Percentiles rank a stretch among this genome's conserved stretches.
Evolutionary conservation across 1,140 invertebrate genomes (phyloP).

Genomic region (Ladona fulva): DNA sequence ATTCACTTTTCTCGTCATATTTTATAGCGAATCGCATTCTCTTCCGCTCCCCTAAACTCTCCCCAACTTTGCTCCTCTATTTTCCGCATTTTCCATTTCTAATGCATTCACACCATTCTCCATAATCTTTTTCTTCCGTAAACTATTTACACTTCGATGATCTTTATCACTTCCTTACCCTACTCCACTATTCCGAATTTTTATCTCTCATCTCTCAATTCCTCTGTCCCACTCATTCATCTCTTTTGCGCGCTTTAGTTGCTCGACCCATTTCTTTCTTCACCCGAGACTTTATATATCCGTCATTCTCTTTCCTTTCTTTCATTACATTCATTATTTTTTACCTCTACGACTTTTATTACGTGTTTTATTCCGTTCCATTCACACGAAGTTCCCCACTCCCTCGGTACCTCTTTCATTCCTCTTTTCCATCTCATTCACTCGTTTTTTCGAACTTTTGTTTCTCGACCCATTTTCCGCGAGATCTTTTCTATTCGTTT

Average conservation of each 20-base stretch:
- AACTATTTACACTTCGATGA: too few relatives aligned
- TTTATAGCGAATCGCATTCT: too few relatives aligned
- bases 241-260: not conserved
- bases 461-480: not conserved
- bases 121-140: not conserved
- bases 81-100: not conserved
- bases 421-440: not conserved
- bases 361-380: not conserved
- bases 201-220: not conserved
- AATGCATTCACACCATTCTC: not conserved
- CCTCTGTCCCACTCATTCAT: not conserved
- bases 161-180: not conserved
- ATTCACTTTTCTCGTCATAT: too few relatives aligned
- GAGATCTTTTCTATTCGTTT: too few relatives aligned
- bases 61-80: not conserved
- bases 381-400: not conserved
- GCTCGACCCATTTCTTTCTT: not conserved
- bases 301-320: not conserved
- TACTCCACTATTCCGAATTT: not conserved
- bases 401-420: not conserved
- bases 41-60: not conserved
- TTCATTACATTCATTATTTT: not conserved
- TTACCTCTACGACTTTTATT: not conserved
- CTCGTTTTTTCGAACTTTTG: not conserved
- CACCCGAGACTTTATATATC: not conserved